Conservation (phyloP, 2,113 vertebrate species). For the Mungos mungo region DNA sequence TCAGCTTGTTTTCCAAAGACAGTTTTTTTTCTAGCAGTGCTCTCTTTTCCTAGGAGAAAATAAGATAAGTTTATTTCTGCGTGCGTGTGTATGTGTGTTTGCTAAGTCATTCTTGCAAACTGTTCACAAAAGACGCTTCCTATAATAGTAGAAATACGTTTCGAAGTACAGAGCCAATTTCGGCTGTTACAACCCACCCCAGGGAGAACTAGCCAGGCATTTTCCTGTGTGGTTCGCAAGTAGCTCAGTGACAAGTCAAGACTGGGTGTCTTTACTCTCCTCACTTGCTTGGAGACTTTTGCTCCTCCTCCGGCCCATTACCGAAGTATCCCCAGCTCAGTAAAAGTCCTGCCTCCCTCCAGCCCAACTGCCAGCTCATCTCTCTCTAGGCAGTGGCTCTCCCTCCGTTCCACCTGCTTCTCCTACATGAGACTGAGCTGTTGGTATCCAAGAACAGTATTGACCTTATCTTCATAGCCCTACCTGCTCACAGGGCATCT, state of each 20-base stretch:
- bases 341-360: background rate
- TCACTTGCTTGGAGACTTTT: background rate
- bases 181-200: background rate
- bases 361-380: too few relatives aligned
- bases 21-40: slow-evolving; percentile 79
- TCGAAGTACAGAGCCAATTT: slow-evolving; percentile 9
- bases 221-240: background rate
- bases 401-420: background rate
- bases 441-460: background rate
- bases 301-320: background rate
- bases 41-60: slow-evolving; percentile 83
- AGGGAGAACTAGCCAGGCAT: background rate
- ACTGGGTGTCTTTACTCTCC: background rate
- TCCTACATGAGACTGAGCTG: background rate
- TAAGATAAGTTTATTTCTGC: background rate
- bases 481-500: background rate
- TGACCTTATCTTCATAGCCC: background rate
- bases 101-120: background rate
- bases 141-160: background rate
- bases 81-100: background rate
- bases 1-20: slow-evolving; percentile 79
- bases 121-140: slow-evolving; percentile 21
- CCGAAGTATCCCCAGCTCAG: background rate
- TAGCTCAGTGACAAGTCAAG: background rate
- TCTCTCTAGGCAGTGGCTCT: background rate